phyloP scores from a whole-genome alignment of 2,888 invertebrate species.

The Archips crataeganus region DNA sequence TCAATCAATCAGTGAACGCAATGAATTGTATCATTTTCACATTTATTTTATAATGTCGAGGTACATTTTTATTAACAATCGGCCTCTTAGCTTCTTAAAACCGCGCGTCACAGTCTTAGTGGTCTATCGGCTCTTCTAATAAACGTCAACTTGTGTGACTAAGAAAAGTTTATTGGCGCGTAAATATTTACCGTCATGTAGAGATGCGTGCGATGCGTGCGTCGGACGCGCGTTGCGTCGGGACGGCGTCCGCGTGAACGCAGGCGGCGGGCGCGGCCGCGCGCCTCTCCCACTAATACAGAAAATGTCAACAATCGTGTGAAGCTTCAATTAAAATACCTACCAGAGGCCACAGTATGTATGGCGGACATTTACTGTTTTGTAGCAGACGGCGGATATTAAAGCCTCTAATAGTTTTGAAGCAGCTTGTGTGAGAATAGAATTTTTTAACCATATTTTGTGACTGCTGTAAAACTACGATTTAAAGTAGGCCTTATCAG shows the following conservation, averaged over 20 bases:
- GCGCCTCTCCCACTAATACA: conserved; percentile 86
- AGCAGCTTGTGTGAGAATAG: background rate
- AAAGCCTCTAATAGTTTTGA: background rate
- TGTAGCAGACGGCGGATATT: background rate
- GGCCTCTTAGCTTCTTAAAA: no score
- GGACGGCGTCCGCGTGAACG: conserved; percentile 92
- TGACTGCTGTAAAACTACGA: no score
- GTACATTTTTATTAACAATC: no score
- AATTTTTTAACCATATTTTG: no score
- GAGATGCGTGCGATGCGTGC: conserved; percentile 70
- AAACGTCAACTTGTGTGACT: no score
- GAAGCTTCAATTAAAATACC: background rate
- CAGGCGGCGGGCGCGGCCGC: conserved; percentile 87
- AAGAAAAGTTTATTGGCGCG: no score
- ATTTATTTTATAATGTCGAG: no score
- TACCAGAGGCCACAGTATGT: background rate
- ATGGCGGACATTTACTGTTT: background rate
- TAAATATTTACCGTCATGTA: conserved; percentile 70
- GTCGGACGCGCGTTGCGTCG: conserved; percentile 89
- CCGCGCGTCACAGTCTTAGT: no score
- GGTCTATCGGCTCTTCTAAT: no score
- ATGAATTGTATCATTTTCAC: no score
- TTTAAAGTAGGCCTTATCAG: no score
- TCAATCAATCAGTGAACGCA: no score
- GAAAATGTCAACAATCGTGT: conserved; percentile 39